Evolutionary conservation across 2,797 vertebrate genomes (phyloP).

Genomic region (Tangara arthus): DNA sequence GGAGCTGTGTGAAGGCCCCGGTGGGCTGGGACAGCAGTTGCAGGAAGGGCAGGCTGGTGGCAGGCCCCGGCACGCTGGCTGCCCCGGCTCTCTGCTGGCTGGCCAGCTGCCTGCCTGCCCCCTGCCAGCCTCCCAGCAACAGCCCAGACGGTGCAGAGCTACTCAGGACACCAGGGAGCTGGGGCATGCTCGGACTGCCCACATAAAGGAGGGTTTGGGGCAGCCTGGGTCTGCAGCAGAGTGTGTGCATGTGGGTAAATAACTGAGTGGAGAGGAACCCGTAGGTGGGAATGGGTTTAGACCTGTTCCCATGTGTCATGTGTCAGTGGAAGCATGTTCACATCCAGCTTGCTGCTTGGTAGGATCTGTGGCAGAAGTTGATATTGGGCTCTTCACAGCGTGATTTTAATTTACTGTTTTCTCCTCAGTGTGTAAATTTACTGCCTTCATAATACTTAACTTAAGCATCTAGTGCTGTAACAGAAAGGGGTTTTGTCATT

Average conservation of each 20-base stretch:
- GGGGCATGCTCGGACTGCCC: background rate
- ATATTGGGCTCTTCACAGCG: background rate
- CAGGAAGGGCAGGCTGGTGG: background rate
- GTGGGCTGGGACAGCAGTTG: background rate
- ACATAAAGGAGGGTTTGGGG: background rate
- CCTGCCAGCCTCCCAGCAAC: background rate
- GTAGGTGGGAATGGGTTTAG: conserved; percentile 31
- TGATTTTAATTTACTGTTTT: background rate
- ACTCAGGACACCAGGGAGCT: background rate
- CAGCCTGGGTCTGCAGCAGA: background rate
- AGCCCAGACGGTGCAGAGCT: background rate
- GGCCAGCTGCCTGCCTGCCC: background rate
- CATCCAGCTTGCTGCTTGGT: background rate
- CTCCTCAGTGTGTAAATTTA: background rate
- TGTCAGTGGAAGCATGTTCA: background rate
- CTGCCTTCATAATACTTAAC: background rate
- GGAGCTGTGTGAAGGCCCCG: background rate
- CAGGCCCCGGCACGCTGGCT: background rate
- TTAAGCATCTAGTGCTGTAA: background rate
- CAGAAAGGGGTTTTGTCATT: background rate
- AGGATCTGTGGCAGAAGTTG: background rate
- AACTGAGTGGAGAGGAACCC: background rate
- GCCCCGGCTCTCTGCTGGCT: background rate
- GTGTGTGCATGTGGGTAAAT: background rate
- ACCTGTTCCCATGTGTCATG: background rate